Evolutionary conservation across 2,888 invertebrate species (phyloP).

Genomic region (Plagodis pulveraria): DNA sequence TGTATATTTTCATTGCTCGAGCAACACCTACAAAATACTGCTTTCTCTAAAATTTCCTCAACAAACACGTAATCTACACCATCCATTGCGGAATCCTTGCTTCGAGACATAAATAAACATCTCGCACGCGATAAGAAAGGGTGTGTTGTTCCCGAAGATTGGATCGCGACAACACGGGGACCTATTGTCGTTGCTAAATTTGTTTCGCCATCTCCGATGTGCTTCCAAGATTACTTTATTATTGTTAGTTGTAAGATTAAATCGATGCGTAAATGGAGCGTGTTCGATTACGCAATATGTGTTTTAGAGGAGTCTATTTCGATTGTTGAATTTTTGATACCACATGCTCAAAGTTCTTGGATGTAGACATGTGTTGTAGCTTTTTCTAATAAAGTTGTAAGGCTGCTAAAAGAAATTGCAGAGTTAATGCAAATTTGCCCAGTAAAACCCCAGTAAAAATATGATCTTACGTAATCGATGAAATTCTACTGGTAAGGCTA

Average conservation of each 20-base stretch:
- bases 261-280: conserved; percentile 44
- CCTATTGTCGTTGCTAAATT: conserved; percentile 82
- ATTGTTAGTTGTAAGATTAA: conserved; percentile 64
- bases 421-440: no score
- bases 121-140: conserved; percentile 71
- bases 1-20: neutral
- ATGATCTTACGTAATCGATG: no score
- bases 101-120: conserved; percentile 46
- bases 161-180: conserved; percentile 75
- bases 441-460: no score
- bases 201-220: conserved; percentile 81
- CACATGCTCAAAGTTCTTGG: no score
- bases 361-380: no score
- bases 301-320: neutral
- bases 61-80: conserved; percentile 22
- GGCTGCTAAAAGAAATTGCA: no score
- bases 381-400: no score
- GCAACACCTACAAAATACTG: conserved; percentile 14
- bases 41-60: conserved; percentile 21
- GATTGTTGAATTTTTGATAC: no score
- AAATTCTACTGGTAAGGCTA: no score
- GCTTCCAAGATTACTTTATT: conserved; percentile 75
- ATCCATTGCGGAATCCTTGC: conserved; percentile 31
- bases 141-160: conserved; percentile 68
- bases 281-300: conserved; percentile 39